Evolutionary conservation across 2,113 vertebrate genomes (phyloP), one percentile per base, ranked within the genome.

Genomic region (Carassius gibelio): DNA sequence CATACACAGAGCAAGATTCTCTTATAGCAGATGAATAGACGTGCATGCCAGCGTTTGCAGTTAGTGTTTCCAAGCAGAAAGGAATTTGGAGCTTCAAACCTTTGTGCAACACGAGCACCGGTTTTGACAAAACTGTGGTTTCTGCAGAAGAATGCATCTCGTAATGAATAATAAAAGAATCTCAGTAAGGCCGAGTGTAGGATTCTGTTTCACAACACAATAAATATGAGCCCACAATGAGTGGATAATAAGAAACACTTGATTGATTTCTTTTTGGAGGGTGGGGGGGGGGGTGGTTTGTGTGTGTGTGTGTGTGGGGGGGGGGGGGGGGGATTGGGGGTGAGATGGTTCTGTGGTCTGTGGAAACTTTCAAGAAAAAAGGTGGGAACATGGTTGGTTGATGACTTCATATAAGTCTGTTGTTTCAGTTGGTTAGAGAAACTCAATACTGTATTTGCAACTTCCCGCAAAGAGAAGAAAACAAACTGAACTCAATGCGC

Each of bases 41-140:
- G 26, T 17, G 45, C 26, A 36, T 13, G 8, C 38, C 59, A 38
- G 38, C n/a, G 14, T 15, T 64, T n/a, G 78, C 36, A 45, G 75
- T 78, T 36, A 59, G 19, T 30, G 30, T 59, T 78, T 59, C 52
- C 17, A 59, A 36, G 8, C 15, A 30, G 75, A 61, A 36, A 78
- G 55, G 50, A 78, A 78, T 78, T 61, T n/a, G 52, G 5, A 14
- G 23, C 8, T 81, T 45, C 21, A 64, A 45, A 48, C 59, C 34
- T 64, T 42, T 78, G 19, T 59, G 52, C 50, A 61, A 80, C 59
- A 80, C 1, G 17, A 62, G 13, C 11, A 0, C 2, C 3, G 1
- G 36, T 45, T 76, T 30, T 64, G 36, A 64, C 78, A 81, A 81
- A 57, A 64, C 5, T 42, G 78, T 79, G 59, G 78, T 66, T 66